A percentile compares a stretch with the other conserved stretches of the same genome.
These are phyloP conservation scores for Luidia sarsii DNA, from an alignment of 53 echinoderm and acorn worm species.

Conservation along the genomic window DNA sequence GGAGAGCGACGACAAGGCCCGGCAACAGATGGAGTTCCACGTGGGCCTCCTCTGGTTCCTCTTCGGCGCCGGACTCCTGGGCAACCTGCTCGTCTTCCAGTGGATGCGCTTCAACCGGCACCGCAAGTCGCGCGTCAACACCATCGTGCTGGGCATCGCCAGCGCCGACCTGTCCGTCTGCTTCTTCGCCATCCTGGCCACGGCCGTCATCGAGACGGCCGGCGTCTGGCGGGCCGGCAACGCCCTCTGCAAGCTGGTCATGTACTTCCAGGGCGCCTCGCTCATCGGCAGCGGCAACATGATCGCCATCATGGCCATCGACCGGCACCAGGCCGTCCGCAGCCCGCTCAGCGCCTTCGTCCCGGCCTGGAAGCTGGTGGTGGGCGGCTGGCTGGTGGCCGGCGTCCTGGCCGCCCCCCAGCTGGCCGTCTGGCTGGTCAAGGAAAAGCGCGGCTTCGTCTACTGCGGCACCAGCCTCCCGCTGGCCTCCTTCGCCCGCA, in stretches of 20 bases:
- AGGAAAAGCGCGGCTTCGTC: not conserved
- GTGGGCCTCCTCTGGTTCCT: conserved; percentile 72
- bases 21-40: conserved; percentile 53
- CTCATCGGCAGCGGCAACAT: conserved; percentile 87
- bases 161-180: conserved; percentile 93
- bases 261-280: conserved; percentile 79
- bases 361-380: conserved; percentile 46
- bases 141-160: conserved; percentile 85
- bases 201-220: conserved; percentile 63
- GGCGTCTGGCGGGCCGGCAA: conserved; percentile 72
- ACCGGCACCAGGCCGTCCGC: conserved; percentile 92
- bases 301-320: conserved; percentile 89
- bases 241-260: conserved; percentile 76
- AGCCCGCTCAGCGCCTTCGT: conserved; percentile 80
- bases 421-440: conserved; percentile 71
- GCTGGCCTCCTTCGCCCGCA: conserved; percentile 26
- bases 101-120: conserved; percentile 86
- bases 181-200: conserved; percentile 79
- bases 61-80: conserved; percentile 77
- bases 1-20: conserved; percentile 3
- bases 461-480: conserved; percentile 71
- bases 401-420: conserved; percentile 76
- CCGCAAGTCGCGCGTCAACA: conserved; percentile 84
- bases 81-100: conserved; percentile 81
- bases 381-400: conserved; percentile 67